Evolutionary conservation across 2,797 vertebrate species (phyloP), one percentile per base, ranked within the genome.

Genomic region (Manis pentadactyla): DNA sequence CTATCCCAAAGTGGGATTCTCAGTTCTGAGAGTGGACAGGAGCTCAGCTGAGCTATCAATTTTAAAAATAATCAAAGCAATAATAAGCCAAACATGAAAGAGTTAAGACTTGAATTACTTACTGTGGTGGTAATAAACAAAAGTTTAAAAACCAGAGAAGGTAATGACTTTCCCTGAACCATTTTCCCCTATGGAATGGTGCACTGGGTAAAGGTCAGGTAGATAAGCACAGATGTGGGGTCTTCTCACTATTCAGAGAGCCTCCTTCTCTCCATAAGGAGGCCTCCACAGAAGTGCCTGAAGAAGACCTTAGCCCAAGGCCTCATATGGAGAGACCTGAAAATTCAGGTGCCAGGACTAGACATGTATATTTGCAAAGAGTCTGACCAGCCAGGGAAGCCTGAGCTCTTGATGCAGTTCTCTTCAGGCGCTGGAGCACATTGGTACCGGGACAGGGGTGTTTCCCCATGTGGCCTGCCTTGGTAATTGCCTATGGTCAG

Each of bases 381-480:
- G 15, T 63, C 19, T 87, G 12, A n/a, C n/a, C 31, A 63, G 42
- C 31, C 31, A 75, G 15, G 34, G 15, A 15, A n/a, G 9, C 17
- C 31, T 14, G 31, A 49, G 15, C 37, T 17, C 55, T 49, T 27
- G n/a, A 61, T 1, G 53, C 3, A 59, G 23, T 55, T 7, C 34
- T 59, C 15, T 39, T 19, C 23, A 27, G n/a, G 42, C 15, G 74
- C 14, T 27, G 1, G 46, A 87, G 14, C n/a, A 74, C 11, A 34
- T 51, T 21, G 42, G 17, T 39, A 63, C 6, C 7, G 1, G 0
- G 23, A 49, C 1, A n/a, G 17, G 4, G 27, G 17, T 7, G 37
- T 21, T 88, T 53, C 11, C 69, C 10, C 71, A 23, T 37, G 42
- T 63, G 46, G 5, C 31, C 23, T 61, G 34, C 18, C 57, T 64